A percentile compares a stretch with the other conserved stretches of the same genome.
These are phyloP conservation scores for Hylaeus volcanicus DNA, from an alignment of 1,140 invertebrate species.

Conservation along the genomic window DNA sequence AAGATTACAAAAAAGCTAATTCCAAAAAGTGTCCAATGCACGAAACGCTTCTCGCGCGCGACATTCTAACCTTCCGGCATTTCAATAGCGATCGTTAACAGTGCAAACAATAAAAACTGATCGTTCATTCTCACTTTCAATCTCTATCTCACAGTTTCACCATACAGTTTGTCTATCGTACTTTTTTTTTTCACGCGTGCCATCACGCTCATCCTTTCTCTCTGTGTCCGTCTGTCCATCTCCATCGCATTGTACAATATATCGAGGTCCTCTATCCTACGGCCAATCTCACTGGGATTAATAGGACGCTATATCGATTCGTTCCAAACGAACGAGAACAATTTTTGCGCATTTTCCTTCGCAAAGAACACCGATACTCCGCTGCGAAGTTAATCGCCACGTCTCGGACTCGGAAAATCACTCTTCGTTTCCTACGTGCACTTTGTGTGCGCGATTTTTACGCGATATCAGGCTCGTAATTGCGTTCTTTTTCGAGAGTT, in stretches of 20 bases:
- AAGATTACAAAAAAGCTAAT: no score
- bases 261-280: slow-evolving; percentile 17
- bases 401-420: neutral
- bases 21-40: no score
- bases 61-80: neutral
- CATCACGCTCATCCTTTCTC: slow-evolving; percentile 35
- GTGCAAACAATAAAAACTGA: neutral
- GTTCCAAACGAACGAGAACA: neutral
- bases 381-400: slow-evolving; percentile 14
- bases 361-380: neutral
- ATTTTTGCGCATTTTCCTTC: neutral
- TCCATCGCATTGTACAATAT: slow-evolving; percentile 53
- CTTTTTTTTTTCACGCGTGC: slow-evolving; percentile 10
- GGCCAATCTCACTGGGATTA: slow-evolving; percentile 11
- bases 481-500: no score
- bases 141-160: slow-evolving; percentile 2
- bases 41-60: no score
- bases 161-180: neutral
- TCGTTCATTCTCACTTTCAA: slow-evolving; percentile 2
- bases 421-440: neutral
- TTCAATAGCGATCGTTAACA: slow-evolving; percentile 9
- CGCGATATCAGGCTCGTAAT: no score
- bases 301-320: slow-evolving; percentile 13
- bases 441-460: neutral
- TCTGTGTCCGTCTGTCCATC: slow-evolving; percentile 68